These are phyloP conservation scores for Hetaerina titia DNA, from an alignment of 2,888 invertebrate genomes.

Conservation along the genomic window DNA sequence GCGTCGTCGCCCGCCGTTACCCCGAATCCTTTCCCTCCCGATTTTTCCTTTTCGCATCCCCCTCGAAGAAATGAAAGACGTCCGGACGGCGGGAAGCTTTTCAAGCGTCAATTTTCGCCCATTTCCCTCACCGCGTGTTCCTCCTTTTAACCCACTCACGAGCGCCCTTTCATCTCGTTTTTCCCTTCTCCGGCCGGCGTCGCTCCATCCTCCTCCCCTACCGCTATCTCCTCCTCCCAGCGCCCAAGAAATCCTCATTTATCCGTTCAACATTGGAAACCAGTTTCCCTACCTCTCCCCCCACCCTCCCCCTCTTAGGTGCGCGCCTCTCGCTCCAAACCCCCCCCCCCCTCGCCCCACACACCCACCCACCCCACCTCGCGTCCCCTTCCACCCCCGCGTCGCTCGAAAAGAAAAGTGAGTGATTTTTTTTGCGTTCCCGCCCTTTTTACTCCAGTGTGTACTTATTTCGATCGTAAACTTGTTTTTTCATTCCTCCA, in stretches of 20 bases:
- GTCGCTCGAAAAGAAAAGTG: neutral
- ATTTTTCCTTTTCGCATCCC: neutral
- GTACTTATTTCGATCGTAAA: neutral
- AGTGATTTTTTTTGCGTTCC: neutral
- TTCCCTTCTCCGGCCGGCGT: neutral
- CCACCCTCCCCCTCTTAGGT: neutral
- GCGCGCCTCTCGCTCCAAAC: neutral
- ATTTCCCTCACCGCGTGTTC: neutral
- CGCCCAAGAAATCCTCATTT: conserved; percentile 14
- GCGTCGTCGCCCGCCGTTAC: neutral
- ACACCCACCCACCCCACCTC: neutral
- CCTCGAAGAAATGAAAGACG: neutral
- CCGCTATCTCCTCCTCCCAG: neutral
- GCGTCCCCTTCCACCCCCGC: conserved; percentile 4
- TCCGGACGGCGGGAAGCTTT: neutral
- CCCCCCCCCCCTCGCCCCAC: neutral
- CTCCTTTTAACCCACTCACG: neutral
- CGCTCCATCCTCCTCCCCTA: neutral
- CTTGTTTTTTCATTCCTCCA: neutral
- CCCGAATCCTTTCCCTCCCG: neutral
- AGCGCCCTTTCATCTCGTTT: neutral
- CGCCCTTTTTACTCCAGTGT: neutral
- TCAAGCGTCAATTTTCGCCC: conserved; percentile 55
- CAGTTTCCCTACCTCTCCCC: conserved; percentile 32
- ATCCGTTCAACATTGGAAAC: conserved; percentile 5